A percentile compares a stretch with the other conserved stretches of the same genome.
phyloP scores from a whole-genome alignment of 2,888 invertebrate species.

The Selenia dentaria region DNA sequence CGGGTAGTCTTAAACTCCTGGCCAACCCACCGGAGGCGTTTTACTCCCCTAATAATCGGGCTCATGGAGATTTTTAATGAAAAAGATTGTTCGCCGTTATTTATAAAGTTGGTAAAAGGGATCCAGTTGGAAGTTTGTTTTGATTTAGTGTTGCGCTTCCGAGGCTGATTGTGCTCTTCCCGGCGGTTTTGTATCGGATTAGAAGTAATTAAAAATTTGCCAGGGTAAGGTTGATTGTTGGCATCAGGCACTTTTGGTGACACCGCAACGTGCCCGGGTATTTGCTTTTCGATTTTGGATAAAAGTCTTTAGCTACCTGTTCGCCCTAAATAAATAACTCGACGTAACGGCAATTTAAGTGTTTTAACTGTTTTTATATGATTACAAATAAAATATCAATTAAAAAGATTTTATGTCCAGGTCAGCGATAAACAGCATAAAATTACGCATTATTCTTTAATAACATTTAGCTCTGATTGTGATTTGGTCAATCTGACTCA shows the following conservation, averaged over 20 bases:
- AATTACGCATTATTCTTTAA: conserved; percentile 11
- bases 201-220: conserved; percentile 66
- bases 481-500: conserved; percentile 20
- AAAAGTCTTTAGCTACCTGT: conserved; percentile 20
- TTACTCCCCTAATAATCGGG: conserved; percentile 80
- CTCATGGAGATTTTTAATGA: conserved; percentile 82
- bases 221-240: conserved; percentile 19
- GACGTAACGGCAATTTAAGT: conserved; percentile 7
- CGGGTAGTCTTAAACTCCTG: conserved; percentile 64
- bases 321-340: conserved; percentile 22
- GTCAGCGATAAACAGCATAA: not conserved
- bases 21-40: conserved; percentile 74
- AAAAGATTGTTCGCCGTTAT: conserved; percentile 82
- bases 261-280: conserved; percentile 19
- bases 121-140: conserved; percentile 76
- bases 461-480: conserved; percentile 8
- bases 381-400: conserved; percentile 5
- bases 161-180: conserved; percentile 72
- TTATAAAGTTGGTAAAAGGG: conserved; percentile 81
- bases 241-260: conserved; percentile 20
- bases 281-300: conserved; percentile 19
- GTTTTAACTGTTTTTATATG: conserved; percentile 11
- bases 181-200: conserved; percentile 72
- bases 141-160: conserved; percentile 76
- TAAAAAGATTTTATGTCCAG: not conserved